Evolutionary conservation across 2,797 vertebrate species (phyloP).

Genomic region (Alectoris magna): DNA sequence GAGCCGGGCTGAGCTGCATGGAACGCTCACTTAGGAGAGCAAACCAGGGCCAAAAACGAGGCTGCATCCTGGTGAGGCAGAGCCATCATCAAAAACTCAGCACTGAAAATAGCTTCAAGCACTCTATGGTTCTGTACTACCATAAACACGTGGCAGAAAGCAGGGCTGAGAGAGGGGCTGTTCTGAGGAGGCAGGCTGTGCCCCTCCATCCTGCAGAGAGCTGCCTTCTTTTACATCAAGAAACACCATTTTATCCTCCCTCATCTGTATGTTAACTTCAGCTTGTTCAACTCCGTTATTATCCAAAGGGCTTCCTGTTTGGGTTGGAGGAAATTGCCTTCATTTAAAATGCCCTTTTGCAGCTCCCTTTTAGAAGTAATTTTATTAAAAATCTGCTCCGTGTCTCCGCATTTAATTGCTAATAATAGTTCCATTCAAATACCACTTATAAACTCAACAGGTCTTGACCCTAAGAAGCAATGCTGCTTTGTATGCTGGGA

Average conservation of each 20-base stretch:
- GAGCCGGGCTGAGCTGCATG: too few relatives aligned
- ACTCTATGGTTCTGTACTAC: too few relatives aligned
- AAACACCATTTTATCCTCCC: background rate
- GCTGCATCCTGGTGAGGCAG: too few relatives aligned
- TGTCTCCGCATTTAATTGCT: slow-evolving; percentile 11
- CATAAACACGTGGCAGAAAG: too few relatives aligned
- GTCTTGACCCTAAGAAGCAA: slow-evolving; percentile 22
- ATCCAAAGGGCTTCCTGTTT: background rate
- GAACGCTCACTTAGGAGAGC: too few relatives aligned
- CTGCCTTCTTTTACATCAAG: background rate
- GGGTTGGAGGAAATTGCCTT: background rate
- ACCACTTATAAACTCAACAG: slow-evolving; percentile 20
- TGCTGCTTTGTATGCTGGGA: too few relatives aligned
- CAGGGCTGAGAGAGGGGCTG: too few relatives aligned
- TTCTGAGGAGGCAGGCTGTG: too few relatives aligned
- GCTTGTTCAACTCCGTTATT: background rate
- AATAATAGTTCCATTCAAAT: slow-evolving; percentile 20
- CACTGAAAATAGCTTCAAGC: too few relatives aligned
- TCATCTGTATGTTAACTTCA: background rate
- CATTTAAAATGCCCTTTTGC: background rate
- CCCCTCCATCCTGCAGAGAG: too few relatives aligned
- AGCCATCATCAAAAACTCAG: too few relatives aligned
- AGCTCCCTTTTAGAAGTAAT: background rate
- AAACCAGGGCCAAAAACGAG: too few relatives aligned
- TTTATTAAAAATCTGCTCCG: background rate